Evolutionary conservation across 1,140 invertebrate genomes (phyloP).

Genomic region (Gryllus bimaculatus): DNA sequence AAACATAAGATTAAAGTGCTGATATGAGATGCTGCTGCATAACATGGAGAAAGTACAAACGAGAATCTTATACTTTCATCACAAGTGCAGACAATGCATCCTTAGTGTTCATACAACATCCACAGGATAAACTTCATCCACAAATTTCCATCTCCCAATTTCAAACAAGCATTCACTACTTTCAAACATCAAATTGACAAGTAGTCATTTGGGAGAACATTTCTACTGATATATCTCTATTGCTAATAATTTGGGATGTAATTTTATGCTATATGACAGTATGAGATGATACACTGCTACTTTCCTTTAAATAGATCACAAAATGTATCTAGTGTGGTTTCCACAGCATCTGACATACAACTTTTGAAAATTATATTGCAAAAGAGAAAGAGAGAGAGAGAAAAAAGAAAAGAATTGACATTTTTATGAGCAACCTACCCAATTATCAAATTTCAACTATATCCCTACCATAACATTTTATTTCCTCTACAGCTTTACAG

Average conservation of each 20-base stretch:
- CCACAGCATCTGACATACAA: too few relatives aligned
- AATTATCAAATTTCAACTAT: too few relatives aligned
- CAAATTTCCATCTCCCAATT: background rate
- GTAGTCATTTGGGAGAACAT: background rate
- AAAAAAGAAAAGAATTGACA: too few relatives aligned
- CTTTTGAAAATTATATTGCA: too few relatives aligned
- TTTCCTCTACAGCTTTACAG: too few relatives aligned
- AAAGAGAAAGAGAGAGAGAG: too few relatives aligned
- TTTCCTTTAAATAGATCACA: too few relatives aligned
- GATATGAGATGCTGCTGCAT: background rate
- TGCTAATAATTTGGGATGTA: background rate
- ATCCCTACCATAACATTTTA: too few relatives aligned
- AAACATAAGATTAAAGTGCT: background rate
- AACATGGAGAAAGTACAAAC: background rate
- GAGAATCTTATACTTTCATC: background rate
- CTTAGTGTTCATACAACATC: background rate
- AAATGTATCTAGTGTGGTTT: too few relatives aligned
- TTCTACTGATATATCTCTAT: background rate
- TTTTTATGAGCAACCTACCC: too few relatives aligned
- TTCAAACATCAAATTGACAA: conserved; percentile 1
- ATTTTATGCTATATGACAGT: background rate
- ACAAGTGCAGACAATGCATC: background rate
- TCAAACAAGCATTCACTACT: background rate
- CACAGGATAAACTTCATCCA: background rate
- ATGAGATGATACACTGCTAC: background rate